Base-by-base conservation (phyloP, 2,113 vertebrate species). In the Formicarius rufipectus region DNA sequence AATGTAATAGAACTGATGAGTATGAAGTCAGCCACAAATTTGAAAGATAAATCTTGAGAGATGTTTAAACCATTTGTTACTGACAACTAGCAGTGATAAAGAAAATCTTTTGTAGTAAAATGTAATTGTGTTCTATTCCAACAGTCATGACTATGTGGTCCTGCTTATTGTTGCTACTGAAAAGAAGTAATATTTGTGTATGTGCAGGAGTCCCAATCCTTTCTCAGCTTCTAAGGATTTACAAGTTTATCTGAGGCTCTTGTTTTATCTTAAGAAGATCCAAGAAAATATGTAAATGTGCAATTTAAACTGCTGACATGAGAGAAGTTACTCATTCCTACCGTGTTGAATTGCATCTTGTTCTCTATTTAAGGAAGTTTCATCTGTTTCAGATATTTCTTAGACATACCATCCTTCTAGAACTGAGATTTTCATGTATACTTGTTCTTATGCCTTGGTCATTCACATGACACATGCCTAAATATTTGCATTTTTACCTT, bases 61-160 rank as follows among this genome's bases (percentile, higher is more conserved):
- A 37, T 77, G 28, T 62, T 91, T 91, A 77, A 91, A 53, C 49
- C 9, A 14, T 87, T 31, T 27, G 25, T 24, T 68, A 14, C 37
- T 80, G 50, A 66, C 45, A 96, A 66, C 52, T 93, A 82, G n/a
- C 50, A 92, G 42, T 90, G 45, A 27, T 74, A 86, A 69, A 47
- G 42, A 58, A 87, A 85, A 71, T 40, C 4, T 74, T 86, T 56
- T 77, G n/a, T 64, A 42, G n/a, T 77, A 84, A 86, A 95, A 47
- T 25, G 19, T 31, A 60, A 39, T 69, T 80, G 49, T 88, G 17
- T 62, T 64, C 22, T 74, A 4, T 80, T 94, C 58, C 40, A 77
- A n/a, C 27, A 69, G 63, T 80, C 27, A 24, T 45, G 72, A 42
- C 20, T 66, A 64, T 37, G 22, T 75, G 40, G 22, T 88, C 24